These are phyloP conservation scores for Mamestra brassicae DNA, from an alignment of 2,888 invertebrate genomes.

Conservation along the genomic window DNA sequence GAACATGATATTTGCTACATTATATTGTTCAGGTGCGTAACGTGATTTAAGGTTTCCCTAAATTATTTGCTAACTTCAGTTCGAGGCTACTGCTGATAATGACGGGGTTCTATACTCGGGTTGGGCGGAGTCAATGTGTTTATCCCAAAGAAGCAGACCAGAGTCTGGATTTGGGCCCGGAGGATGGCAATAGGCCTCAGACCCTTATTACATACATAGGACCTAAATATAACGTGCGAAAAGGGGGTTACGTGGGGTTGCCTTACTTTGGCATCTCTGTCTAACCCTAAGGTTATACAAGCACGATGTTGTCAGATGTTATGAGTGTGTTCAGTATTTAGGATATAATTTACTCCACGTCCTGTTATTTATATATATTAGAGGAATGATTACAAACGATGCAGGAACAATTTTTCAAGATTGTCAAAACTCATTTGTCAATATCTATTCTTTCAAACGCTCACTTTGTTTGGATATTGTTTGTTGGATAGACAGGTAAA, in stretches of 20 bases:
- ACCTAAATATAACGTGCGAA: too few relatives aligned
- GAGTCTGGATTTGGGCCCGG: neutral
- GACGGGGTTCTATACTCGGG: neutral
- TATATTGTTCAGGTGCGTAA: neutral
- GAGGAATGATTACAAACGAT: too few relatives aligned
- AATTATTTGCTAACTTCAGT: neutral
- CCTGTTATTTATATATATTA: too few relatives aligned
- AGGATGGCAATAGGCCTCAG: neutral
- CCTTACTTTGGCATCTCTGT: too few relatives aligned
- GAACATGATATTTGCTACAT: neutral
- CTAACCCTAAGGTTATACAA: too few relatives aligned
- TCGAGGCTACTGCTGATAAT: neutral
- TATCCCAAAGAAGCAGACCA: too few relatives aligned
- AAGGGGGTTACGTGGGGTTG: too few relatives aligned
- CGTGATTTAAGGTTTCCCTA: neutral
- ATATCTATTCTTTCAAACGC: neutral
- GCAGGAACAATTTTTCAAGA: neutral
- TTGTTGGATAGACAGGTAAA: slow-evolving; percentile 47
- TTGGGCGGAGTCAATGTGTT: too few relatives aligned
- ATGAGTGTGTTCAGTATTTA: too few relatives aligned
- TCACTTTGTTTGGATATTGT: slow-evolving; percentile 1
- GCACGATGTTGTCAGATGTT: too few relatives aligned
- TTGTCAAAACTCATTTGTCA: neutral
- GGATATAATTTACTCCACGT: too few relatives aligned
- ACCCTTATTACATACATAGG: neutral